Base-by-base conservation (phyloP, 2,888 invertebrate genomes). In the Brachyptera risi region DNA sequence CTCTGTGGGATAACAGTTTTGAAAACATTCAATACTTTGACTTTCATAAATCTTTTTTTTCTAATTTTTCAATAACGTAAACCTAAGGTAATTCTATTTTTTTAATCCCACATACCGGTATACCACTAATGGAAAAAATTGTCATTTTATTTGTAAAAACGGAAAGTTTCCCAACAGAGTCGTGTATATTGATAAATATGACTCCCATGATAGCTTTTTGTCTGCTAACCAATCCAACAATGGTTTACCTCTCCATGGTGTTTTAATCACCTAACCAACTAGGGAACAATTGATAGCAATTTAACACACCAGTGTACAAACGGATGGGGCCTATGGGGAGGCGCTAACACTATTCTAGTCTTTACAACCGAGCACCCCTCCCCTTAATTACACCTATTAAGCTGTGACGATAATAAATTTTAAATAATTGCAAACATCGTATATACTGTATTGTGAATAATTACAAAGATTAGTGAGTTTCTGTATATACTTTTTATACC, bases 201-300 rank as follows among this genome's bases (percentile, higher is more conserved):
- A 54, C 17, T 54, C 54, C 54, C 54, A 35, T 54, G 54, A 35
- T 23, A 54, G 54, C 51, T 54, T 19, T 54, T 54, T 37, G 54
- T 54, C 21, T 23, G 54, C 37, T 23, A 17, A 24, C 50, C 26
- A 51, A 51, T 51, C 24, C 31, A 51, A 23, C 50, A 7, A 51
- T 51, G 50, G 50, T 27, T 51, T 51, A 54, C 37, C 15, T 54
- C 54, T 54, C 54, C 19, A 24, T 35, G 54, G 54, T 35, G 11
- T 54, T 35, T 37, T 54, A 54, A 54, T 54, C 54, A 54, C 54
- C 54, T 54, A 17, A 24, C 37, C 54, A 54, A 54, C 54, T 54
- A 54, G 54, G 54, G 54, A 54, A 54, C 54, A 54, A 54, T 54
- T 54, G 54, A 51, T 31, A 51, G n/a, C 50, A 27, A 51, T 51